Conservation (phyloP, 2,113 vertebrate genomes). For the Murina feae region DNA sequence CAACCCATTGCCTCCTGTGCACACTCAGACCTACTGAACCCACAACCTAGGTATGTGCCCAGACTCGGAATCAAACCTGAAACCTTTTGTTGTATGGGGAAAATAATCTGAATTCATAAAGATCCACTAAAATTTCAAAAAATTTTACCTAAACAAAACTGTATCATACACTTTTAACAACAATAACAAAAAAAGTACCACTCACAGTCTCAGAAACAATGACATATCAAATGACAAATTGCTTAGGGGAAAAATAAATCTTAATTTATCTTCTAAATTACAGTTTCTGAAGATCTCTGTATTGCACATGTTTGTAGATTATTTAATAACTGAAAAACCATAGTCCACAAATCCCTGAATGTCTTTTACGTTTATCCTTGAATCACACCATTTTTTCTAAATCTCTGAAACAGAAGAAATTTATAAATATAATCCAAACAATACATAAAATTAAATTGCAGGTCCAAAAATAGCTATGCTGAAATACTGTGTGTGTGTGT, state of each 20-base stretch:
- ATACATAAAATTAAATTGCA: background rate
- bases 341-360: background rate
- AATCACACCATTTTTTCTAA: background rate
- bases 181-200: background rate
- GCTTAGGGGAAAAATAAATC: background rate
- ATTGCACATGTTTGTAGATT: background rate
- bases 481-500: background rate
- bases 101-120: background rate
- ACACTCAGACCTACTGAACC: background rate
- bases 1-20: background rate
- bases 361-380: background rate
- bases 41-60: background rate
- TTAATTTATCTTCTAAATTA: background rate
- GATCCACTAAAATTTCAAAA: background rate
- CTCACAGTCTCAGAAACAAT: background rate
- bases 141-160: background rate
- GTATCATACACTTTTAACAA: background rate
- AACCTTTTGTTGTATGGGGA: background rate
- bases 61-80: background rate
- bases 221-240: background rate
- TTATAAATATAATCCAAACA: background rate
- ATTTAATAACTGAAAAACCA: constrained; percentile 31
- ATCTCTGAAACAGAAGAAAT: constrained; percentile 25
- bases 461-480: background rate
- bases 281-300: background rate